phyloP scores from a whole-genome alignment of 2,113 vertebrate species.

The Gavia stellata region DNA sequence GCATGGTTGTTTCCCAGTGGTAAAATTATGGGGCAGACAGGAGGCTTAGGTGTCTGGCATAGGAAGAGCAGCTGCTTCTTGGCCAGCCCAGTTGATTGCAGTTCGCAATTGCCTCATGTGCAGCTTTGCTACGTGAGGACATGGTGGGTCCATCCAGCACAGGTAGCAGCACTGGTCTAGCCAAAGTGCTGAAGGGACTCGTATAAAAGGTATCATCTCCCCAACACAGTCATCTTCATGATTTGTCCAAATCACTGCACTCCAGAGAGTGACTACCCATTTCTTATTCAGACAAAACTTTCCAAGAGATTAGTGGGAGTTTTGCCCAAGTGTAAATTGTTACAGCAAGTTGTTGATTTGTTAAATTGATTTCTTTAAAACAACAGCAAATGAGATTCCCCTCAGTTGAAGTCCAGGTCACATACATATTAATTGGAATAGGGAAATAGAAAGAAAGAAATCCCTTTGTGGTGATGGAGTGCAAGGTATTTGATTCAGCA shows the following conservation, averaged over 20 bases:
- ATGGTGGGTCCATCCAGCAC: neutral
- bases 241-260: neutral
- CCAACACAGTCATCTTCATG: neutral
- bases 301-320: neutral
- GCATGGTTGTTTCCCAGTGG: neutral
- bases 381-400: neutral
- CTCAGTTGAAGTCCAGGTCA: neutral
- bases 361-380: slow-evolving; percentile 19
- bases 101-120: rapidly evolving
- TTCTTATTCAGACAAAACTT: neutral
- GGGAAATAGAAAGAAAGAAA: neutral
- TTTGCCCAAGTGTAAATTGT: neutral
- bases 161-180: neutral
- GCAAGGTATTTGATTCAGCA: slow-evolving; percentile 8
- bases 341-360: neutral
- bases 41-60: neutral
- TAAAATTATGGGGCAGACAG: neutral
- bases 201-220: neutral
- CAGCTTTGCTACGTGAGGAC: neutral
- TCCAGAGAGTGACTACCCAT: rapidly evolving
- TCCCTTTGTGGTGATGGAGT: neutral
- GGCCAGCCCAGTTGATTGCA: neutral
- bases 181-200: neutral
- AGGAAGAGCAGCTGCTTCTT: neutral
- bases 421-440: neutral